phyloP scores from a whole-genome alignment of 1,140 invertebrate genomes.

The Paraescarpia echinospica region DNA sequence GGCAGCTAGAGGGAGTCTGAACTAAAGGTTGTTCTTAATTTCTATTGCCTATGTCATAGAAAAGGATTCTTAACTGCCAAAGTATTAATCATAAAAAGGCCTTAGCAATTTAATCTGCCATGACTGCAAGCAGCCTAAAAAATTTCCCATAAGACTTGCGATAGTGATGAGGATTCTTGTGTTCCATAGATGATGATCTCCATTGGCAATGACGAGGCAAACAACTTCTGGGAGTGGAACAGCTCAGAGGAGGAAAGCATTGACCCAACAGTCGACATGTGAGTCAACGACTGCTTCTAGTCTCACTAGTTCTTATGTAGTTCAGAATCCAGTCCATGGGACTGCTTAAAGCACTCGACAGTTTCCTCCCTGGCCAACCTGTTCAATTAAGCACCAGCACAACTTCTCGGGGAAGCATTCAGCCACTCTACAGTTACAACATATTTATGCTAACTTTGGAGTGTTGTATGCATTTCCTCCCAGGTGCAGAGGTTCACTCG shows the following conservation, averaged over 20 bases:
- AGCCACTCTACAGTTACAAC: not conserved
- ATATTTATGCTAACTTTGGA: not conserved
- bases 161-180: not conserved
- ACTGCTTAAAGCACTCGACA: not conserved
- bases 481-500: too few relatives aligned
- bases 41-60: too few relatives aligned
- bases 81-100: too few relatives aligned
- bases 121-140: not conserved
- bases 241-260: conserved; percentile 32
- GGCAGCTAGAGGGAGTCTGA: too few relatives aligned
- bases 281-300: not conserved
- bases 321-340: not conserved
- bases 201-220: conserved; percentile 49
- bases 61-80: too few relatives aligned
- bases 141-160: not conserved
- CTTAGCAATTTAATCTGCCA: not conserved
- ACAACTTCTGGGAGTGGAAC: conserved; percentile 46
- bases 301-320: not conserved
- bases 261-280: conserved; percentile 30
- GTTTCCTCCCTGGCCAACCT: too few relatives aligned
- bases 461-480: too few relatives aligned
- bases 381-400: too few relatives aligned
- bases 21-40: too few relatives aligned
- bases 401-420: not conserved
- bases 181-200: conserved; percentile 40